A percentile compares a stretch with the other conserved stretches of the same genome.
Conservation (phyloP, 2,888 invertebrate genomes). For the Spisula subtruncata region DNA sequence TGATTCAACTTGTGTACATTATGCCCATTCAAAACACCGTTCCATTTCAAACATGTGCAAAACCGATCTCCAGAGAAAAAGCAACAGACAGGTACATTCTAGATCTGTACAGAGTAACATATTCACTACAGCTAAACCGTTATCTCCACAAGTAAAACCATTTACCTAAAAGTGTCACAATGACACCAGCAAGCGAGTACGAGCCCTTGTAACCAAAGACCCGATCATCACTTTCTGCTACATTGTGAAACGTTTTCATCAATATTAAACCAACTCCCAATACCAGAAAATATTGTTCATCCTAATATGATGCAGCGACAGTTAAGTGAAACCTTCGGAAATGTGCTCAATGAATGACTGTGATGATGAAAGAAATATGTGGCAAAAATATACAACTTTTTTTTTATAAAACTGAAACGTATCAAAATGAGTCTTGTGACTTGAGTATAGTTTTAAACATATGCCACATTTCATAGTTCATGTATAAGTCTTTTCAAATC, state of each 20-base stretch:
- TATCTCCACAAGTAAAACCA: conserved; percentile 35
- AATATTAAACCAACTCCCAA: conserved; percentile 22
- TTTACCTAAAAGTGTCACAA: conserved; percentile 21
- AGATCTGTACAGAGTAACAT: conserved; percentile 51
- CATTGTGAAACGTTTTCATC: conserved; percentile 4
- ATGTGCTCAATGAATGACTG: conserved; percentile 64
- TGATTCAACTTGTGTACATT: conserved; percentile 36
- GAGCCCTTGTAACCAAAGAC: background rate
- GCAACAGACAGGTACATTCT: conserved; percentile 38
- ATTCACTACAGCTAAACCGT: conserved; percentile 55
- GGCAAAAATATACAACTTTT: conserved; percentile 19
- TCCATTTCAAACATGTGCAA: conserved; percentile 32
- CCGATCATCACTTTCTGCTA: background rate
- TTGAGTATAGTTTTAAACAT: conserved; percentile 15
- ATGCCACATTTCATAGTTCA: background rate
- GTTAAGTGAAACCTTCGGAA: conserved; percentile 46
- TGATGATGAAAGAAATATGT: conserved; percentile 10
- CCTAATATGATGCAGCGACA: conserved; percentile 1
- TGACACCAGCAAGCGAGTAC: background rate
- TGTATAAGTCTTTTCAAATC: background rate
- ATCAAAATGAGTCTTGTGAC: conserved; percentile 19
- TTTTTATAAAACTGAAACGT: conserved; percentile 17
- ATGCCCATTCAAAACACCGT: conserved; percentile 30
- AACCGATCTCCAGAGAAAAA: conserved; percentile 48
- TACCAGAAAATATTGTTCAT: conserved; percentile 27